Base-by-base conservation (phyloP, 1,140 invertebrate genomes). In the Psix sp. region DNA sequence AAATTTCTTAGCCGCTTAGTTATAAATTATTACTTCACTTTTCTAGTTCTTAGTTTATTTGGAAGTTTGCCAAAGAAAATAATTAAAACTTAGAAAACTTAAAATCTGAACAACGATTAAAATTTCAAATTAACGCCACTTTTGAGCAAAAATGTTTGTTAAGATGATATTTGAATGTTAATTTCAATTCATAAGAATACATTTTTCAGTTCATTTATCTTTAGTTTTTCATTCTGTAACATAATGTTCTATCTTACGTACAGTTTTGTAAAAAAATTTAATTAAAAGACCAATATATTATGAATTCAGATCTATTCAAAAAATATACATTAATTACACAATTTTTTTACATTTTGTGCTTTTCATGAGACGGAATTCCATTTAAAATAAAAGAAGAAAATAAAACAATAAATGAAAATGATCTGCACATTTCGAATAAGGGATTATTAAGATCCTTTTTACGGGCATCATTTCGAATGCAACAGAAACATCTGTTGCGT, bases 401-500 rank as follows among this genome's bases (percentile, higher is more conserved):
- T 16, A 52, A 51, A 54, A 43, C 13, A 52, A 38, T 11, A 40
- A 56, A n/a, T 49, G 21, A 66, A 66, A 66, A 54, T 36, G 15
- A 42, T 49, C 43, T 67, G 43, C 43, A 49, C 20, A 54, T 51
- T 52, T 21, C 13, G 20, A 63, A 63, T 17, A 51, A 35, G 7
- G 5, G 15, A 20, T 45, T 63, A 45, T 66, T 54, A 49, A 13
- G 36, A 49, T 21, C 42, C 42, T 66, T 57, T 57, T 57, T 60
- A 60, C 26, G 46, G 54, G 21, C 43, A 31, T 48, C 20, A 54
- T 43, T 67, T 67, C n/a, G 38, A 68, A 54, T 17, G 33, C 16
- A 68, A 54, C 48, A 33, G 48, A 60, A 70, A 63, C 43, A 63
- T 72, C 59, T 57, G 59, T 65, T 65, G 68, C 59, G 59, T 72